Conservation (phyloP, 2,888 invertebrate genomes). For the Drosophila yooni region DNA sequence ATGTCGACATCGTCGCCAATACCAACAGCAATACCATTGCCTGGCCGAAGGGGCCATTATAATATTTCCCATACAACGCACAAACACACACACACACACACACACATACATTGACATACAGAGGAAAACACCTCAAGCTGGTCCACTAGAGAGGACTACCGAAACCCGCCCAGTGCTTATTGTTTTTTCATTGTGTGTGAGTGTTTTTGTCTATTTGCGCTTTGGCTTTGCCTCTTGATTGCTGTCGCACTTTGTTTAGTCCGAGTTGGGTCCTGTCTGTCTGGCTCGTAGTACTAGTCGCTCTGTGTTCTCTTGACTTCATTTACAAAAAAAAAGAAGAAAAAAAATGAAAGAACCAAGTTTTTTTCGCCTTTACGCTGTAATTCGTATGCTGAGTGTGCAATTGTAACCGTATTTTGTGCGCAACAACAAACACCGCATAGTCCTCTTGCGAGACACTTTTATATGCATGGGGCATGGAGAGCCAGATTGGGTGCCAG, state of each 20-base stretch:
- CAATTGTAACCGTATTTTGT: conserved; percentile 77
- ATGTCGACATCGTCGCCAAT: conserved; percentile 32
- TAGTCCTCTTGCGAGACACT: conserved; percentile 67
- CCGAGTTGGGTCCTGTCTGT: conserved; percentile 37
- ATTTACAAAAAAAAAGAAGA: conserved; percentile 44
- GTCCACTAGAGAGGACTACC: conserved; percentile 8
- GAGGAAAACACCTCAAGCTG: conserved; percentile 37
- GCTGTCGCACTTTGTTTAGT: conserved; percentile 70
- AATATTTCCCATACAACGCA: conserved; percentile 43
- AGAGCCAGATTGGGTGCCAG: conserved; percentile 11
- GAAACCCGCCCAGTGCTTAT: conserved; percentile 59
- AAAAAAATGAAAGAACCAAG: neutral
- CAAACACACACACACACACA: conserved; percentile 14
- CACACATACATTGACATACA: neutral
- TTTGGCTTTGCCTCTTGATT: conserved; percentile 66
- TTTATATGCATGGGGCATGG: conserved; percentile 66
- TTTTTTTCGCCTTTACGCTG: conserved; percentile 72
- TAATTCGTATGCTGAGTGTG: conserved; percentile 80
- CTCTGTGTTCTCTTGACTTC: conserved; percentile 56
- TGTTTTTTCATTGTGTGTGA: conserved; percentile 65
- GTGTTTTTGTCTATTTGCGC: conserved; percentile 63
- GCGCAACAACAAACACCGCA: conserved; percentile 44
- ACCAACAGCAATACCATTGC: conserved; percentile 4
- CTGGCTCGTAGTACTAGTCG: conserved; percentile 8
- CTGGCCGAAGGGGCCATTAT: conserved; percentile 57